Evolutionary conservation across 2,113 vertebrate species (phyloP).

Genomic region (Acrocephalus arundinaceus): DNA sequence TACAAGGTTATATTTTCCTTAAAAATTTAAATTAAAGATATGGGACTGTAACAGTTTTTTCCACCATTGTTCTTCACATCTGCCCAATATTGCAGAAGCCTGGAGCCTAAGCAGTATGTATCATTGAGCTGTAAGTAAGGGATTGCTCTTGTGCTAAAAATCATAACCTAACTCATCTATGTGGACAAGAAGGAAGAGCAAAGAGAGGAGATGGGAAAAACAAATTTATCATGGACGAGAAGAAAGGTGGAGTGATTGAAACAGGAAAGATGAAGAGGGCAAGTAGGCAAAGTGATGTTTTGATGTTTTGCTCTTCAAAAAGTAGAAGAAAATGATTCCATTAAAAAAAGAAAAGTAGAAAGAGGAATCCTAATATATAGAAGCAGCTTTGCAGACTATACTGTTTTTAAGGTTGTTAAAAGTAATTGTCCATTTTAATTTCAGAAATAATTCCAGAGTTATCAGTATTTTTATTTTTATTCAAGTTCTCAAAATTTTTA

Average conservation of each 20-base stretch:
- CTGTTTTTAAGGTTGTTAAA: background rate
- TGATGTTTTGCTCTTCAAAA: background rate
- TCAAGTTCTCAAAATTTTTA: background rate
- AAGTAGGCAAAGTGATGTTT: background rate
- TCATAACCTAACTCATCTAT: background rate
- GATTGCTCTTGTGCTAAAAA: background rate
- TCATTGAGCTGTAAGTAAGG: background rate
- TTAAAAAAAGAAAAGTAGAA: background rate
- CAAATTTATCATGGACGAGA: fast-evolving
- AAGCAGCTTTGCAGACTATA: background rate
- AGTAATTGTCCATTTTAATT: background rate
- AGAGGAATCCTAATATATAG: background rate
- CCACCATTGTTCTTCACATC: background rate
- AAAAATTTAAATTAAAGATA: background rate
- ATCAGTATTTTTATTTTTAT: background rate
- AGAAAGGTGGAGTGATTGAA: background rate
- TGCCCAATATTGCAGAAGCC: background rate
- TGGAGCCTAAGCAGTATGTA: background rate
- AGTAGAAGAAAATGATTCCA: background rate
- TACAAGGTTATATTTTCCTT: background rate
- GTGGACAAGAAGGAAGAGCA: background rate
- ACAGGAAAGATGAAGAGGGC: background rate
- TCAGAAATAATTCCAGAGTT: background rate
- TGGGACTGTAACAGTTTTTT: background rate
- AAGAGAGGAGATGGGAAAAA: background rate